Evolutionary conservation across 2,797 vertebrate genomes (phyloP), one percentile per base, ranked within the genome.

Genomic region (Vespertilio murinus): DNA sequence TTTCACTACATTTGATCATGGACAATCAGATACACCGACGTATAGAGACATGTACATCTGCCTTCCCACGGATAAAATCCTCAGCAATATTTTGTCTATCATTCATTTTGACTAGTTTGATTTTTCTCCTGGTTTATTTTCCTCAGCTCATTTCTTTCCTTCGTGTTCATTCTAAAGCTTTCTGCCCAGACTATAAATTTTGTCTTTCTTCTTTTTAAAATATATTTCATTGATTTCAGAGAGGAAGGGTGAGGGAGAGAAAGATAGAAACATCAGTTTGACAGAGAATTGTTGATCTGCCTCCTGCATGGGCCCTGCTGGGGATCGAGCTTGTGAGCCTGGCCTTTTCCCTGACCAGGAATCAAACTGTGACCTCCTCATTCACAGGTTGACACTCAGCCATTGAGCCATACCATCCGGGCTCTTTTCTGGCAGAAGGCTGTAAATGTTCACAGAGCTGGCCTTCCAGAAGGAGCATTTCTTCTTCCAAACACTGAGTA

Each of bases 31-130:
- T 84, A 56, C 22, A 91, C 69, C 35, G 17, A 54, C 40, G 2
- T 65, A 85, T 5, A 35, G 30, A 88, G 54, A 70, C 38, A n/a
- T 6, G 16, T 42, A 14, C 23, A 5, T 82, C 82, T 85, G 52
- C 42, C 59, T 90, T 73, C 93, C 87, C 40, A 45, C 8, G 61
- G 80, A 65, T 78, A 81, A 85, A 88, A 92, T 67, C 83, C 82
- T 47, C 33, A 18, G 54, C 77, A 78, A 70, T 91, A 81, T 59
- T 83, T 92, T 91, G 42, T 30, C 33, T 45, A 64, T 94, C 40
- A 45, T 91, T 96, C 91, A 79, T 81, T 70, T 42, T 87, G 85
- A 93, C 93, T 87, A n/a, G 80, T 96, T 81, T 69, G 56, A 74
- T 84, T 92, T 92, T 95, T 91, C 54, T 93, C n/a, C 56, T 75